Percentiles rank a stretch among this genome's conserved stretches.
Conservation (phyloP, 2,113 vertebrate genomes). For the Monopterus albus region DNA sequence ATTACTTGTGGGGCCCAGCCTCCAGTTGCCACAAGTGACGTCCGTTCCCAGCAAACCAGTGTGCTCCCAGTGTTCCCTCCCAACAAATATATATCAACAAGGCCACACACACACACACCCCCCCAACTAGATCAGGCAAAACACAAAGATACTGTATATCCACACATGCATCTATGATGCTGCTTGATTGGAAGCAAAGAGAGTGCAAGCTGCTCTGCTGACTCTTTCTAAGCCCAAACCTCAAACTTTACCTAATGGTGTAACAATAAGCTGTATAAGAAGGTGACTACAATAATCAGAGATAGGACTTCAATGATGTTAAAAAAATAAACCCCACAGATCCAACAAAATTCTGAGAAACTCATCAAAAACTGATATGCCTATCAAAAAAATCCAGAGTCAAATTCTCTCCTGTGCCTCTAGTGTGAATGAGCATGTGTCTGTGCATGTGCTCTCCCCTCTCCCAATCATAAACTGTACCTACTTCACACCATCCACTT, state of each 20-base stretch:
- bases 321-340: slow-evolving; percentile 2
- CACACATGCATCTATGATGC: neutral
- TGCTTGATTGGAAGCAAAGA: slow-evolving; percentile 5
- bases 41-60: too few species aligned
- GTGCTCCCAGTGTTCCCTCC: too few species aligned
- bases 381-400: too few species aligned
- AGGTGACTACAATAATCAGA: slow-evolving; percentile 17
- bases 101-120: too few species aligned
- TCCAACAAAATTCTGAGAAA: neutral
- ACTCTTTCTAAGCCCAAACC: too few species aligned
- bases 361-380: slow-evolving; percentile 29
- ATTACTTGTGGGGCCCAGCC: too few species aligned
- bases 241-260: slow-evolving; percentile 1
- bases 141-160: neutral
- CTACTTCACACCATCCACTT: slow-evolving; percentile 12
- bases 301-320: neutral
- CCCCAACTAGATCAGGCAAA: too few species aligned
- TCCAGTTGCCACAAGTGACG: too few species aligned
- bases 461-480: slow-evolving; percentile 27
- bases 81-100: too few species aligned
- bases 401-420: slow-evolving; percentile 6
- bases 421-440: neutral
- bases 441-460: neutral
- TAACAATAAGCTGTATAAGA: slow-evolving; percentile 12
- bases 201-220: too few species aligned